phyloP scores from a whole-genome alignment of 2,888 invertebrate genomes.

The Sepiola atlantica region DNA sequence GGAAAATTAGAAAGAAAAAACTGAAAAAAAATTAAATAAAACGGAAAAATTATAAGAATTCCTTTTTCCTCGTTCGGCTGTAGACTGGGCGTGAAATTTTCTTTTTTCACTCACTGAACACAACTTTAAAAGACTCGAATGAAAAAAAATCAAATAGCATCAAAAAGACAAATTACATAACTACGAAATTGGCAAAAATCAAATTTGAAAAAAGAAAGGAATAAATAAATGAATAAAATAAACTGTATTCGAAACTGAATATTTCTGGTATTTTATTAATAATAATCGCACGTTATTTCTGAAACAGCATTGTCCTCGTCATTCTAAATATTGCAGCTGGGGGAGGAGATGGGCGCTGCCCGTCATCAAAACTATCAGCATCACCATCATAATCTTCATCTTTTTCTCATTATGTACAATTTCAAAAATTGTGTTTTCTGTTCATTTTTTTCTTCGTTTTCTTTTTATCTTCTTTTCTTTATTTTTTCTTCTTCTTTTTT shows the following conservation, averaged over 20 bases:
- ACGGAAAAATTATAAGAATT: background rate
- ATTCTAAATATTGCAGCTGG: background rate
- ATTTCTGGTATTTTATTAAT: constrained; percentile 4
- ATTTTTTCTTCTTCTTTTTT: background rate
- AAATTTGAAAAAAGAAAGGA: background rate
- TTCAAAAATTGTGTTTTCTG: background rate
- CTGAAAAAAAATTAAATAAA: no score
- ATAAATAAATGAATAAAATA: background rate
- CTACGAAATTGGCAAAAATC: background rate
- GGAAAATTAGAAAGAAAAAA: background rate
- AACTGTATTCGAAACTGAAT: background rate
- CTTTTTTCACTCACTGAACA: background rate
- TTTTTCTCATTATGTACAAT: background rate
- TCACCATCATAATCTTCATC: background rate
- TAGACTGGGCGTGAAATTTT: background rate
- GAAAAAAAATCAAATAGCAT: background rate
- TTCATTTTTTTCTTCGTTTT: background rate
- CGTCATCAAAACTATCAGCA: background rate
- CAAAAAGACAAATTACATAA: background rate
- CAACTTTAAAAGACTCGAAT: background rate
- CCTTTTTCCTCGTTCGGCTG: background rate
- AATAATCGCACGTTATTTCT: background rate
- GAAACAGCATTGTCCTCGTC: background rate
- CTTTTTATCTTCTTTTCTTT: background rate
- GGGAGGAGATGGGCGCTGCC: background rate